phyloP scores from a whole-genome alignment of 2,797 vertebrate genomes.

The Sphenopsis melanotis region DNA sequence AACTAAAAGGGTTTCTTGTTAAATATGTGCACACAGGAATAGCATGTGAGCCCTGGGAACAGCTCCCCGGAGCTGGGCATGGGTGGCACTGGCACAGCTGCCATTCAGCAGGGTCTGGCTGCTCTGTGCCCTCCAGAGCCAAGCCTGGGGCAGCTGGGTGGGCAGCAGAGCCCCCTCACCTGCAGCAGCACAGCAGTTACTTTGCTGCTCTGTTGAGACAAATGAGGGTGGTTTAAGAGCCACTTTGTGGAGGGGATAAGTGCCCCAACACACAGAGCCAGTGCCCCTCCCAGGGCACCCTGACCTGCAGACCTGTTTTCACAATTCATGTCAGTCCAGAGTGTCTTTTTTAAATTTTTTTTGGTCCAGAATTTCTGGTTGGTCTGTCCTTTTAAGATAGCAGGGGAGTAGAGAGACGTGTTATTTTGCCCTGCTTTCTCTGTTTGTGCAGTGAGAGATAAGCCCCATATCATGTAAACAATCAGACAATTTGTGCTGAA shows the following conservation, averaged over 20 bases:
- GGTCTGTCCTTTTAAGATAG: neutral
- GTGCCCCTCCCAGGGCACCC: neutral
- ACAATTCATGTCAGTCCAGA: neutral
- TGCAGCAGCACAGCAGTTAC: neutral
- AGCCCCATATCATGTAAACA: neutral
- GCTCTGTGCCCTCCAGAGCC: neutral
- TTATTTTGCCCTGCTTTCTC: neutral
- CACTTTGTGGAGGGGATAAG: neutral
- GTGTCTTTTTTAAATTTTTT: neutral
- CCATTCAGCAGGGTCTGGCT: neutral
- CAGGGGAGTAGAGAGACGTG: neutral
- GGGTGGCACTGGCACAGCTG: rapidly evolving
- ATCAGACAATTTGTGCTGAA: neutral
- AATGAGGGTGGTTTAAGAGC: neutral
- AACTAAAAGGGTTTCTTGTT: neutral
- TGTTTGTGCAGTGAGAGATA: neutral
- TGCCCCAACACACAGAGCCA: neutral
- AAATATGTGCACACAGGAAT: rapidly evolving
- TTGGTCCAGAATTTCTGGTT: neutral
- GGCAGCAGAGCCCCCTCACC: neutral
- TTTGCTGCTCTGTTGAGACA: neutral
- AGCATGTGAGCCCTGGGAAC: rapidly evolving
- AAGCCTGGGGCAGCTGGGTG: neutral
- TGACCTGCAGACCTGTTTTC: neutral
- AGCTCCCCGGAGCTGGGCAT: rapidly evolving